Conservation (phyloP, 2,113 vertebrate species). For the Odontesthes bonariensis region DNA sequence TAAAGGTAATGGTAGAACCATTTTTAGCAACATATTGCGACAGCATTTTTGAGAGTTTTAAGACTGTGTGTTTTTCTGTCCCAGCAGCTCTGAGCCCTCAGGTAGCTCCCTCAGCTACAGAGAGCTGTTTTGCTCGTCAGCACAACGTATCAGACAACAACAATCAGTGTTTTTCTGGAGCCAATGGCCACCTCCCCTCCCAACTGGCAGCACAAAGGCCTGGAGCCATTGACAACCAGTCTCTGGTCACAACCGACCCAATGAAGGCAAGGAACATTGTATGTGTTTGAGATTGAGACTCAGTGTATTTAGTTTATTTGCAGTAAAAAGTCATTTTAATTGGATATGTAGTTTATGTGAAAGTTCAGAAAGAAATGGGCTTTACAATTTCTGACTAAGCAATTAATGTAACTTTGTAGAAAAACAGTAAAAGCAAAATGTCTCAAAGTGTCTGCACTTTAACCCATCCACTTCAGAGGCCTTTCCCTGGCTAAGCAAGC, state of each 20-base stretch:
- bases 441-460: background rate
- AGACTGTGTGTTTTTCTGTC: background rate
- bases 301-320: background rate
- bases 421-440: too few species aligned
- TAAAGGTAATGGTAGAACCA: too few species aligned
- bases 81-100: slow-evolving; percentile 86
- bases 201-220: slow-evolving; percentile 92
- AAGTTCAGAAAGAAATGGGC: background rate
- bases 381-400: background rate
- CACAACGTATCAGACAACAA: slow-evolving; percentile 94
- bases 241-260: slow-evolving; percentile 92
- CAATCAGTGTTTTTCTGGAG: slow-evolving; percentile 91
- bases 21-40: too few species aligned
- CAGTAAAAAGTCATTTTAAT: background rate
- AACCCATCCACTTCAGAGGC: too few species aligned
- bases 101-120: slow-evolving; percentile 84
- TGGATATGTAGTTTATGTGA: background rate
- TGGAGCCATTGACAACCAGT: slow-evolving; percentile 97
- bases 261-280: slow-evolving; percentile 85
- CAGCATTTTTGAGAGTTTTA: background rate
- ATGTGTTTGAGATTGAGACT: background rate
- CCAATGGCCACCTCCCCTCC: slow-evolving; percentile 88
- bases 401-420: background rate
- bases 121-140: slow-evolving; percentile 92
- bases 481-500: background rate